Percentiles rank a stretch among this genome's conserved stretches.
Conservation (phyloP, 2,113 vertebrate species). For the Polypterus bichir region DNA sequence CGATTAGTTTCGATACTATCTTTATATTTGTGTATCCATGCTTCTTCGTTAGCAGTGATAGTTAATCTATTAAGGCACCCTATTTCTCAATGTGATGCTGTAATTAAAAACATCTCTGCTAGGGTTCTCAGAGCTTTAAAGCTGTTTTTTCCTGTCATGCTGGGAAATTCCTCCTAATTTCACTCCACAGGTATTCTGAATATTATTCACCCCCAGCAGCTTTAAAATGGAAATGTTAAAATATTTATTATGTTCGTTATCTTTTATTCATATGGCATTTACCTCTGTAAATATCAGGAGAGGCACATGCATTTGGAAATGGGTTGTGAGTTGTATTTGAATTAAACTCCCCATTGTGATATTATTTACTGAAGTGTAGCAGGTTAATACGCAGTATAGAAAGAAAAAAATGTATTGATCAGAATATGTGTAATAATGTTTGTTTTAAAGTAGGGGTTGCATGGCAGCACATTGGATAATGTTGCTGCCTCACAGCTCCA, state of each 20-base stretch:
- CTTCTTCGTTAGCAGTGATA: background rate
- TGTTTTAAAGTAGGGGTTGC: too few relatives aligned
- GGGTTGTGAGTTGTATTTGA: background rate
- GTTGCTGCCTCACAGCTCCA: too few relatives aligned
- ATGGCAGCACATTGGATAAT: too few relatives aligned
- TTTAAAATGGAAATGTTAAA: slow-evolving; percentile 41
- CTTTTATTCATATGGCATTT: slow-evolving; percentile 3
- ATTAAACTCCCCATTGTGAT: background rate
- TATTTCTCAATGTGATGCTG: background rate
- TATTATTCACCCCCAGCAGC: slow-evolving; percentile 10
- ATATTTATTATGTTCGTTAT: slow-evolving; percentile 52
- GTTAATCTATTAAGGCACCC: background rate
- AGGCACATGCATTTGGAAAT: too few relatives aligned
- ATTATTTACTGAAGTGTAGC: background rate
- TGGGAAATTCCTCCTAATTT: background rate
- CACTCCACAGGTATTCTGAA: background rate
- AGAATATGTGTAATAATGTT: background rate
- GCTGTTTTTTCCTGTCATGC: background rate
- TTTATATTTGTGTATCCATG: too few relatives aligned
- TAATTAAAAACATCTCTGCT: background rate
- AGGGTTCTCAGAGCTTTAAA: too few relatives aligned
- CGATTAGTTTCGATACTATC: background rate
- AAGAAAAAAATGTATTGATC: background rate
- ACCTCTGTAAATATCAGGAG: background rate
- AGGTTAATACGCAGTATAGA: too few relatives aligned